Base-by-base conservation (phyloP, 2,797 vertebrate species). In the Anguilla megastoma region DNA sequence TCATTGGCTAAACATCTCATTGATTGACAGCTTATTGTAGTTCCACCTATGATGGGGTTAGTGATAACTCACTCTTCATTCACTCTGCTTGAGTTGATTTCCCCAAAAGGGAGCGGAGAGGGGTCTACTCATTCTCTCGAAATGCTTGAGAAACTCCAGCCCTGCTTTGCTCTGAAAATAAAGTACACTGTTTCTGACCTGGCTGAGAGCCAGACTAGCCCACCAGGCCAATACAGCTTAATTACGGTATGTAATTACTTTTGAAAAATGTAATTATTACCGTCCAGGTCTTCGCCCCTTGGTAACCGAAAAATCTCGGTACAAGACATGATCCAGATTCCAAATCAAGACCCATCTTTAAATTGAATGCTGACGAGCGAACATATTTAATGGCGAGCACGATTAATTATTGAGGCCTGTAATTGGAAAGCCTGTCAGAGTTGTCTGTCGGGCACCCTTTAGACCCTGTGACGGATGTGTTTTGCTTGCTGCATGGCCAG, bases 281-380 rank as follows among this genome's bases (percentile, higher is more conserved):
- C 16, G 33, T 76, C 96, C 96, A 95, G 95, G 95, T 96, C 95
- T 93, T 95, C 93, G 94, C 94, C 93, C 93, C 90, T 88, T 93
- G 93, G 94, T 95, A 98, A 98, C 99, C 97, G 97, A 97, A 96
- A 92, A 95, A 93, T 94, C 92, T 95, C 95, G 93, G 94, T 94
- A 95, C 92, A 93, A 94, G 94, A 95, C 92, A 94, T 95, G 95
- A 96, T 95, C 94, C 90, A 93, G 93, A 94, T 94, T 95, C 95
- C 97, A 97, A 97, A 98, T 98, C 97, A 98, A 95, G 93, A 95
- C 56, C 96, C 95, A 92, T 97, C 95, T 97, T 98, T 98, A 98
- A 99, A 99, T 98, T 98, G 97, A 98, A 97, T 96, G 96, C 97
- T 99, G 97, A 98, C 98, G 97, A 98, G 97, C 97, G 99, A 97